Base-by-base conservation (phyloP, 2,797 vertebrate species). In the Smutsia temminckii region DNA sequence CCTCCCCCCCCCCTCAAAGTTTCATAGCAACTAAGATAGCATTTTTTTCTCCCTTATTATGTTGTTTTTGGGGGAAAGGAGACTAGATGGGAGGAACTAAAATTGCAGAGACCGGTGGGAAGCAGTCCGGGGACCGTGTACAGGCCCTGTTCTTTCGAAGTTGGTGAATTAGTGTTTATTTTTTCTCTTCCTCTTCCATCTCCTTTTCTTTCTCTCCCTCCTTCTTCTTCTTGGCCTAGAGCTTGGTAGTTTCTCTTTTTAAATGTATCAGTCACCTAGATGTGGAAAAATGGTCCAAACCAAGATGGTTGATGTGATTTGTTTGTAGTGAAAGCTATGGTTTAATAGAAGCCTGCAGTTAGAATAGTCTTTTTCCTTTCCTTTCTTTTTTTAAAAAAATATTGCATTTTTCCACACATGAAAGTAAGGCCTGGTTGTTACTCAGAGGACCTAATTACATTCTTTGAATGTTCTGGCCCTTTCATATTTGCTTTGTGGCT, bases 211-310 rank as follows among this genome's bases (percentile, higher is more conserved):
- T 42, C 5, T 18, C 29, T 6, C 11, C 14, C 6, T 4, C 10
- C 6, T 4, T 11, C n/a, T 75, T 21, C 46, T 66, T 18, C 12
- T 97, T 96, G 94, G 79, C 96, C 94, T 89, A 57, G 6, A 85
- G 94, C 61, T 91, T 71, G 80, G 59, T 92, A 64, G 88, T 97
- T 97, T 98, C 55, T 95, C 77, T 96, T 98, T 98, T 93, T 93
- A 97, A 98, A 93, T 88, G 88, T 96, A 94, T 96, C 95, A 77
- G 66, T 97, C 89, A 81, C 85, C 74, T 95, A 79, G 57, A 83
- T 88, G 85, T 97, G 11, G 1, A 97, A 93, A 95, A 97, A 95
- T 93, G 85, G 80, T 9, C 29, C 89, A 94, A 95, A 95, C 63
- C 40, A 90, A 59, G 89, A 93, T 88, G 96, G 81, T 74, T 97